These are phyloP conservation scores for Troides aeacus DNA, from an alignment of 2,888 invertebrate species.

Conservation along the genomic window DNA sequence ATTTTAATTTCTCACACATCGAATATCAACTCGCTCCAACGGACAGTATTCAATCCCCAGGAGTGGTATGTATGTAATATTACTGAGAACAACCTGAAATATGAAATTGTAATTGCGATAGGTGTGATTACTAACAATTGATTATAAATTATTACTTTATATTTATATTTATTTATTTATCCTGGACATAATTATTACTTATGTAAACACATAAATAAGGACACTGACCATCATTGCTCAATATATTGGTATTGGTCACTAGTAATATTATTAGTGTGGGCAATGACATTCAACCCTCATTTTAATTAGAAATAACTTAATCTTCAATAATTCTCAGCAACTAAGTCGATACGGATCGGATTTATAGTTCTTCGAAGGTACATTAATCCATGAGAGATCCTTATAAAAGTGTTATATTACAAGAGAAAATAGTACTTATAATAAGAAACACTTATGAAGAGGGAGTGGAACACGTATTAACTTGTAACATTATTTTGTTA, in stretches of 20 bases:
- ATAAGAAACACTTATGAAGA: too few relatives aligned
- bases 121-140: background rate
- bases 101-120: background rate
- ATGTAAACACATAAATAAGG: too few relatives aligned
- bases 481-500: too few relatives aligned
- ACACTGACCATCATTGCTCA: too few relatives aligned
- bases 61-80: constrained; percentile 3
- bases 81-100: constrained; percentile 1
- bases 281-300: too few relatives aligned
- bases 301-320: too few relatives aligned
- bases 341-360: constrained; percentile 55
- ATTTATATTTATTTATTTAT: background rate
- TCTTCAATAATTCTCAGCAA: constrained; percentile 29
- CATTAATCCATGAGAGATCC: constrained; percentile 34
- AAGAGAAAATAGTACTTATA: too few relatives aligned
- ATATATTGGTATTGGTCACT: too few relatives aligned
- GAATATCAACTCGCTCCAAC: background rate
- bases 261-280: too few relatives aligned
- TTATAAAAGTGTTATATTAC: constrained; percentile 1
- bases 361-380: constrained; percentile 43
- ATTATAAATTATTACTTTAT: background rate
- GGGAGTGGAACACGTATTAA: too few relatives aligned
- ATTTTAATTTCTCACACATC: background rate
- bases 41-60: constrained; percentile 11
- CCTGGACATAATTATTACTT: too few relatives aligned